phyloP scores from a whole-genome alignment of 2,888 invertebrate species.

The Erannis defoliaria region DNA sequence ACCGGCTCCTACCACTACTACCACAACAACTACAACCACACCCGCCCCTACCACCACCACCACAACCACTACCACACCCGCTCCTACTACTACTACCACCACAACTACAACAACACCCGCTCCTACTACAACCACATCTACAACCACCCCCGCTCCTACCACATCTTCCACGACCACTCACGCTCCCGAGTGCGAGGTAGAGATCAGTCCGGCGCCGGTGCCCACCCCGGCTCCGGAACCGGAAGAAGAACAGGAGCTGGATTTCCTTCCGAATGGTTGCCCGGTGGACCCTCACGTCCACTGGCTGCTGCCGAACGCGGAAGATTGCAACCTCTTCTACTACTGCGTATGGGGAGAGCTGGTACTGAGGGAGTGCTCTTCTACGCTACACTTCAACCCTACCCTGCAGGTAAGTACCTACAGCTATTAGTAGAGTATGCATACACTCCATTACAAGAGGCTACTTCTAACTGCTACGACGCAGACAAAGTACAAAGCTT shows the following conservation, averaged over 20 bases:
- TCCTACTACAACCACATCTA: constrained; percentile 23
- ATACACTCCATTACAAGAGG: too few species aligned
- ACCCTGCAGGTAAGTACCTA: constrained; percentile 64
- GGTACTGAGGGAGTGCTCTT: constrained; percentile 57
- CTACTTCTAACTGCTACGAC: too few species aligned
- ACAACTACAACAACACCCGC: constrained; percentile 35
- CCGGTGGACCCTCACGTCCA: constrained; percentile 67
- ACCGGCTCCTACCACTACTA: constrained; percentile 14
- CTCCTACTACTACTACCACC: constrained; percentile 32
- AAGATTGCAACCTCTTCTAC: constrained; percentile 69
- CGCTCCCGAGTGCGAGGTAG: constrained; percentile 33
- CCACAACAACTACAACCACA: constrained; percentile 31
- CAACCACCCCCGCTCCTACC: constrained; percentile 26
- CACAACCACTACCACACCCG: constrained; percentile 30
- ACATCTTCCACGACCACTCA: constrained; percentile 32
- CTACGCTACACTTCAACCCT: constrained; percentile 65
- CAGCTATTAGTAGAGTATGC: too few species aligned
- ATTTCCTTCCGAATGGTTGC: constrained; percentile 69
- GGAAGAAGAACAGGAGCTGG: constrained; percentile 35
- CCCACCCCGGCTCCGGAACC: constrained; percentile 30
- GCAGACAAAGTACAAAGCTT: too few species aligned
- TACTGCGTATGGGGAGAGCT: constrained; percentile 72
- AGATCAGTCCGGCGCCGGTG: constrained; percentile 30
- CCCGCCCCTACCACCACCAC: constrained; percentile 20
- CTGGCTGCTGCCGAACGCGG: constrained; percentile 68